Evolutionary conservation across 2,888 invertebrate species (phyloP), one percentile per base, ranked within the genome.

Genomic region (Pandemis heparana): DNA sequence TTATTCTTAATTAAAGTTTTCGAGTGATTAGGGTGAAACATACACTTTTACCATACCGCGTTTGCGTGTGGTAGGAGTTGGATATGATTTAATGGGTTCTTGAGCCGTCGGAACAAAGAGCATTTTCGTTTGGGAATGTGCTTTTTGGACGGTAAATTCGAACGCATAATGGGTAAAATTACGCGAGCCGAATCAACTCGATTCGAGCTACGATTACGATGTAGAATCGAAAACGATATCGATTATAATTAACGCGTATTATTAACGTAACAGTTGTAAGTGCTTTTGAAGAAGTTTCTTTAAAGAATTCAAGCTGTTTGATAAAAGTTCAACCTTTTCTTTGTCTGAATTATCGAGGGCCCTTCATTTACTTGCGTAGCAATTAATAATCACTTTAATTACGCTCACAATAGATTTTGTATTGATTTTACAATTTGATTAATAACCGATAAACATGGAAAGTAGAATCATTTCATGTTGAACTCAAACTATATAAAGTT

Each of bases 211-310:
- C 89, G 87, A 89, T 89, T 89, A 88, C 85, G 85, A 86, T 84
- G 82, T 85, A 85, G 83, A 86, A 86, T 88, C 85, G 87, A 87
- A 87, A 88, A 87, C 83, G 85, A 84, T 88, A 91, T 90, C 89
- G 87, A 89, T 91, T 90, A 87, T 86, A 89, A 89, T 91, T 87
- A 90, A 87, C 85, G 85, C 83, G 85, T 87, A 88, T 89, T 86
- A 89, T 88, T 85, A 88, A 83, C 80, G 83, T 89, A 88, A 90
- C 89, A 82, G 89, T 88, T 89, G 68, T 87, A 88, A 89, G 87
- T 82, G 86, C 86, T 90, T 87, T 87, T 83, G 82, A 84, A 86
- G 79, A 83, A 88, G 88, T 89, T 90, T 86, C 86, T 84, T 85
- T 69, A 79, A 85, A 86, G 84, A 87, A 88, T 87, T 87, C 82